Evolutionary conservation across 2,888 invertebrate genomes (phyloP), one percentile per base, ranked within the genome.

Genomic region (Andricus quercusramuli): DNA sequence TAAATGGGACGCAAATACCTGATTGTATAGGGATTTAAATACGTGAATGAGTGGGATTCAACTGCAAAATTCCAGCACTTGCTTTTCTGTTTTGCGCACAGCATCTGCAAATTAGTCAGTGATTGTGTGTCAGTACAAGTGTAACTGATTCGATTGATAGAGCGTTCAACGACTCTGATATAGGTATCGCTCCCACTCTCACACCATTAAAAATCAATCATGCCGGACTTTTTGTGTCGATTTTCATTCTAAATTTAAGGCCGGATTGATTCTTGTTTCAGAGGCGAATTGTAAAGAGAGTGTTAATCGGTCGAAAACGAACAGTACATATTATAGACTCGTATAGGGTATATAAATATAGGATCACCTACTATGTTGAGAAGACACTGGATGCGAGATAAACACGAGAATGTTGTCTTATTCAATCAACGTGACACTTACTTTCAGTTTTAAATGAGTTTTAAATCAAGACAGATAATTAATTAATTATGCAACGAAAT

Each of bases 181-280:
- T 32, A 70, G 44, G 17, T 47, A 29, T 47, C 25, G 74, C 56
- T 32, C 47, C 29, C 74, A 74, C n/a, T 32, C 47, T 47, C 74
- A 74, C n/a, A 56, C 74, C 32, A 74, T 74, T 74, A 32, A 51
- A 74, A 74, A 51, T 74, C 47, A 74, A 74, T 74, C 51, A 56
- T 56, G 70, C 3, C 4, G 51, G 51, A 9, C 70, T 32, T 74
- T 74, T 44, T 68, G 44, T 68, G 70, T 74, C 29, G 70, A 74
- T 74, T 74, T 74, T 74, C 70, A 32, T 74, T 74, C 70, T 74
- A 74, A 74, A 56, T 74, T 74, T 74, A 74, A 56, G 70, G 29
- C n/a, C 51, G 47, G 70, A 51, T 70, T 70, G 51, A 51, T 47
- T 51, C 51, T 74, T 74, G 51, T 74, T 74, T 74, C n/a, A 74